Percentiles rank a stretch among this genome's conserved stretches.
Evolutionary conservation across 2,888 invertebrate species (phyloP).

Genomic region (Cerceris ruficornis): DNA sequence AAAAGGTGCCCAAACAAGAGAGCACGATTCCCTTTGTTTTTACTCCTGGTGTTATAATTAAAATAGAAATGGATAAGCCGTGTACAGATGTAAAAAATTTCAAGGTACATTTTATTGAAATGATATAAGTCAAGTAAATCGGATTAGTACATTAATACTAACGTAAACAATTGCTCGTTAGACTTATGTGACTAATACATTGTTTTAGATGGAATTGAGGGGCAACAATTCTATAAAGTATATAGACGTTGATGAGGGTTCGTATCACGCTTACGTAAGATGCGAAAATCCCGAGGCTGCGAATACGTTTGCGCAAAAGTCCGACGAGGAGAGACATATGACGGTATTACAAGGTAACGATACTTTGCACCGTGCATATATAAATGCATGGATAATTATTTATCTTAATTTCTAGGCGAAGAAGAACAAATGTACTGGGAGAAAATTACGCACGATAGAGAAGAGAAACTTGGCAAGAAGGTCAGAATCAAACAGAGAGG

Average conservation of each 20-base stretch:
- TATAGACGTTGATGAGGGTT: slow-evolving; percentile 90
- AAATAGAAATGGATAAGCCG: slow-evolving; percentile 86
- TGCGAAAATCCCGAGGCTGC: slow-evolving; percentile 84
- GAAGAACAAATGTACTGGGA: slow-evolving; percentile 92
- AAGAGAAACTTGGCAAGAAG: slow-evolving; percentile 83
- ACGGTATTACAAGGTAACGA: slow-evolving; percentile 80
- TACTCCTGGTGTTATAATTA: slow-evolving; percentile 87
- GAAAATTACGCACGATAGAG: slow-evolving; percentile 86
- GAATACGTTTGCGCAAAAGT: slow-evolving; percentile 77
- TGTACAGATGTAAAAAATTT: slow-evolving; percentile 87
- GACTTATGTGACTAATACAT: neutral
- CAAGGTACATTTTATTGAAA: slow-evolving; percentile 84
- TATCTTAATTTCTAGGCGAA: slow-evolving; percentile 83
- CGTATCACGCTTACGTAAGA: slow-evolving; percentile 86
- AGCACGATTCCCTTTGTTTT: slow-evolving; percentile 80
- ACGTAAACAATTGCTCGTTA: neutral
- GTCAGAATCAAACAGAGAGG: slow-evolving; percentile 84
- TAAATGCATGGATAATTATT: slow-evolving; percentile 72
- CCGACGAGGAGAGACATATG: slow-evolving; percentile 75
- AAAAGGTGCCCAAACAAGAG: slow-evolving; percentile 53
- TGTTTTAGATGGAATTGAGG: slow-evolving; percentile 85
- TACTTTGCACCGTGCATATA: too few relatives aligned
- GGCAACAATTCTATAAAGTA: slow-evolving; percentile 87
- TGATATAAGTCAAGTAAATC: neutral
- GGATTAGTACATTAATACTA: slow-evolving; percentile 9